Evolutionary conservation across 2,797 vertebrate species (phyloP).

Genomic region (Tapera naevia): DNA sequence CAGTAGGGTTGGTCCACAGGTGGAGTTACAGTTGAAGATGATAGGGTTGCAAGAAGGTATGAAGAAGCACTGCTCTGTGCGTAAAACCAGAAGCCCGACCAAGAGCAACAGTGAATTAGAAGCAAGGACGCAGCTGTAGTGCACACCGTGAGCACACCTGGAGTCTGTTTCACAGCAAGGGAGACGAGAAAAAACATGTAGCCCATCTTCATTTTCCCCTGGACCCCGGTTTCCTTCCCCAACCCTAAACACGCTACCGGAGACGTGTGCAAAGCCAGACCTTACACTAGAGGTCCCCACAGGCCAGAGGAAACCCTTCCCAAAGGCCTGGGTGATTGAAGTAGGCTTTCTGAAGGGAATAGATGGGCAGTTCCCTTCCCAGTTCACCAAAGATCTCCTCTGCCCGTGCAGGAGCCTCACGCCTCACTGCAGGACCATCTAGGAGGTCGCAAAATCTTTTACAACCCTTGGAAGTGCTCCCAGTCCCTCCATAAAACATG

Average conservation of each 20-base stretch:
- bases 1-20: background rate
- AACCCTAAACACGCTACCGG: rapidly evolving
- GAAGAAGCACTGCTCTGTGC: background rate
- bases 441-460: background rate
- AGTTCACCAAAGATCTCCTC: background rate
- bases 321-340: background rate
- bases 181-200: rapidly evolving
- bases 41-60: background rate
- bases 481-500: background rate
- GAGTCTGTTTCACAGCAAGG: background rate
- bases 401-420: background rate
- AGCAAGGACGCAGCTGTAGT: rapidly evolving
- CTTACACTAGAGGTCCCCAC: conserved; percentile 70
- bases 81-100: background rate
- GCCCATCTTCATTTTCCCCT: background rate
- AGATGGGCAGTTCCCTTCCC: background rate
- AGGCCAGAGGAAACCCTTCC: conserved; percentile 28
- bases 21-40: background rate
- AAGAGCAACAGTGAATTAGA: background rate
- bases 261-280: background rate
- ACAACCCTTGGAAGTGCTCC: background rate
- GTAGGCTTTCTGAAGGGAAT: background rate
- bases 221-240: background rate
- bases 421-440: background rate
- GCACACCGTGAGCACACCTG: background rate